Conservation (phyloP, 2,113 vertebrate genomes). For the Corythoichthys intestinalis region DNA sequence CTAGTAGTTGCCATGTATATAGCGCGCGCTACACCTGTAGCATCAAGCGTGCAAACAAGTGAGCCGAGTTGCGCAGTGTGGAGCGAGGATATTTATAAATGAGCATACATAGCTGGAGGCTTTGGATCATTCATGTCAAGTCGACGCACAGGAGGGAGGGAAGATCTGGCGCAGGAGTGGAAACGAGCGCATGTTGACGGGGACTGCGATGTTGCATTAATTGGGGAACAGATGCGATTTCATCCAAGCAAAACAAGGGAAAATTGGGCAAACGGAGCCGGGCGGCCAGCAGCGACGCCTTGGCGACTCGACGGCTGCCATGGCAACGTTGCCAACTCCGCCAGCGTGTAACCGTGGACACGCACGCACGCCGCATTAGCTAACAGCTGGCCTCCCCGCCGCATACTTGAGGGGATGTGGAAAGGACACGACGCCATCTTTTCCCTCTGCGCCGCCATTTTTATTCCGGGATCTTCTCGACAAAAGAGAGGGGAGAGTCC, state of each 20-base stretch:
- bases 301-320: slow-evolving; percentile 59
- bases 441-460: slow-evolving; percentile 19
- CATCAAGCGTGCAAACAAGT: slow-evolving; percentile 8
- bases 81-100: slow-evolving; percentile 22
- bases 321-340: slow-evolving; percentile 56
- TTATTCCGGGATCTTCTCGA: slow-evolving; percentile 9
- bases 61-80: slow-evolving; percentile 14
- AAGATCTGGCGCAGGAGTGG: background rate
- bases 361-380: slow-evolving; percentile 39
- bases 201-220: background rate
- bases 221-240: slow-evolving; percentile 28
- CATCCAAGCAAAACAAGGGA: slow-evolving; percentile 23
- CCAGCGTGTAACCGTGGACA: slow-evolving; percentile 32
- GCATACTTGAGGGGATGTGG: slow-evolving; percentile 56
- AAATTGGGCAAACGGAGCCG: slow-evolving; percentile 21
- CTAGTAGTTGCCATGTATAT: background rate
- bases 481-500: slow-evolving; percentile 36
- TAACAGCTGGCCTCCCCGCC: slow-evolving; percentile 61
- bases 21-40: background rate
- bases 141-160: background rate
- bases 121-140: slow-evolving; percentile 24
- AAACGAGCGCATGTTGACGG: background rate
- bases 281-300: slow-evolving; percentile 57
- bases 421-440: slow-evolving; percentile 45
- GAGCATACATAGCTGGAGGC: slow-evolving; percentile 9